These are phyloP conservation scores for Epinotia demarniana DNA, from an alignment of 2,888 invertebrate genomes.

Conservation along the genomic window DNA sequence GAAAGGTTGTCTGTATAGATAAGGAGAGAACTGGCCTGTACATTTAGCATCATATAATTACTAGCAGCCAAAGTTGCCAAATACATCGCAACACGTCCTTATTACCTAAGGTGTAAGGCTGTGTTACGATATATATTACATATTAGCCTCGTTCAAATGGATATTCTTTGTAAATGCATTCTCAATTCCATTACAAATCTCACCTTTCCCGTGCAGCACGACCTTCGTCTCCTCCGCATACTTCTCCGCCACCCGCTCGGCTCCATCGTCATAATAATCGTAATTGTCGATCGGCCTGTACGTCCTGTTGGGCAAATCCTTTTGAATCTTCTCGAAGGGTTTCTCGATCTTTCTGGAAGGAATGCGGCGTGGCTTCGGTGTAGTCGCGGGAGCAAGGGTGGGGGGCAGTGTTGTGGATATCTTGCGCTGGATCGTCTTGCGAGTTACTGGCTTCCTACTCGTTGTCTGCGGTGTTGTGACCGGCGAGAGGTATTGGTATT, in stretches of 20 bases:
- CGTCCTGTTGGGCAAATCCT: slow-evolving; percentile 58
- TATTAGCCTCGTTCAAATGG: neutral
- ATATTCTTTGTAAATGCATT: neutral
- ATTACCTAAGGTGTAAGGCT: too few relatives aligned
- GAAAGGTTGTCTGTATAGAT: too few relatives aligned
- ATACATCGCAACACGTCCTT: too few relatives aligned
- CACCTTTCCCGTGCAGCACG: slow-evolving; percentile 81
- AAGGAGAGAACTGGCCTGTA: too few relatives aligned
- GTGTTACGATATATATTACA: too few relatives aligned
- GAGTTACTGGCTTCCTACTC: slow-evolving; percentile 58
- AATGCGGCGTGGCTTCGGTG: slow-evolving; percentile 47
- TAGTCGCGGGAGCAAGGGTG: slow-evolving; percentile 51
- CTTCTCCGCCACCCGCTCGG: slow-evolving; percentile 79
- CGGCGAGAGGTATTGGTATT: slow-evolving; percentile 77
- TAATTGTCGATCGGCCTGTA: slow-evolving; percentile 81
- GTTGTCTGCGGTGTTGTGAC: slow-evolving; percentile 66
- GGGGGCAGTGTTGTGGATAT: slow-evolving; percentile 71
- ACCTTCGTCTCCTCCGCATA: slow-evolving; percentile 84
- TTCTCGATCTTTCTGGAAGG: slow-evolving; percentile 33
- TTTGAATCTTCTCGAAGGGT: slow-evolving; percentile 52
- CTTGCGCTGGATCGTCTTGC: slow-evolving; percentile 69
- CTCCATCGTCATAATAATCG: slow-evolving; percentile 89
- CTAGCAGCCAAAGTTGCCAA: too few relatives aligned
- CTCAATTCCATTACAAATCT: slow-evolving; percentile 13
- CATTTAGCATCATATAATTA: too few relatives aligned